Evolutionary conservation across 2,888 invertebrate species (phyloP).

Genomic region (Adela reaumurella): DNA sequence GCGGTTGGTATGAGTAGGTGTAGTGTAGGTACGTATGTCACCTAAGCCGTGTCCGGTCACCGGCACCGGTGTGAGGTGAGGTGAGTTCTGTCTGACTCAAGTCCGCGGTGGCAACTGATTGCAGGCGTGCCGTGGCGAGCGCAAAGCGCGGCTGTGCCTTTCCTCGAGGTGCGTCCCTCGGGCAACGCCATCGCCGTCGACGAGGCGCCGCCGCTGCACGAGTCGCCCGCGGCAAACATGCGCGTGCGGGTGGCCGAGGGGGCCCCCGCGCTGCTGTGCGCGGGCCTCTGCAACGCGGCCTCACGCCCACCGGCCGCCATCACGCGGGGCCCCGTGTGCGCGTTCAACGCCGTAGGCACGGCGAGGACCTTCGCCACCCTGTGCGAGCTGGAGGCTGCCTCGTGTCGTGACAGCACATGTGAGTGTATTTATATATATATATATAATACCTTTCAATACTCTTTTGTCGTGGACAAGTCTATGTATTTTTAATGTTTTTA

Average conservation of each 20-base stretch:
- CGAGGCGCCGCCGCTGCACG: no score
- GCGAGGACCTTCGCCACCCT: slow-evolving; percentile 55
- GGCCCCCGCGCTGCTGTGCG: slow-evolving; percentile 40
- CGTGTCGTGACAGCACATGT: slow-evolving; percentile 58
- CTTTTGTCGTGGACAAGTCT: background rate
- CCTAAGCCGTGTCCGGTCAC: no score
- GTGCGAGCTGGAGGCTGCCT: slow-evolving; percentile 54
- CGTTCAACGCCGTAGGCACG: slow-evolving; percentile 54
- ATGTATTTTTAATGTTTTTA: slow-evolving; percentile 1
- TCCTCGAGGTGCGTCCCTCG: slow-evolving; percentile 14
- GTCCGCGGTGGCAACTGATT: no score
- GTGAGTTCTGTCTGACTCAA: no score
- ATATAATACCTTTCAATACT: slow-evolving; percentile 1
- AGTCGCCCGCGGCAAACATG: slow-evolving; percentile 20
- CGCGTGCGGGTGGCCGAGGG: slow-evolving; percentile 34
- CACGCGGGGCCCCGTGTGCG: slow-evolving; percentile 48
- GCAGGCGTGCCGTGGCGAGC: slow-evolving; percentile 21
- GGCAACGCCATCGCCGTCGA: background rate
- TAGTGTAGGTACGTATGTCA: no score
- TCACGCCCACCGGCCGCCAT: slow-evolving; percentile 27
- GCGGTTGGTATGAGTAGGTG: no score
- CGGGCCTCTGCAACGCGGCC: slow-evolving; percentile 28
- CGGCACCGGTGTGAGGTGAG: no score
- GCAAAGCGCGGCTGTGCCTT: slow-evolving; percentile 8
- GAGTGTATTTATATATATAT: slow-evolving; percentile 22